Conservation (phyloP, 2,797 vertebrate genomes). For the Onychomys leucogaster region DNA sequence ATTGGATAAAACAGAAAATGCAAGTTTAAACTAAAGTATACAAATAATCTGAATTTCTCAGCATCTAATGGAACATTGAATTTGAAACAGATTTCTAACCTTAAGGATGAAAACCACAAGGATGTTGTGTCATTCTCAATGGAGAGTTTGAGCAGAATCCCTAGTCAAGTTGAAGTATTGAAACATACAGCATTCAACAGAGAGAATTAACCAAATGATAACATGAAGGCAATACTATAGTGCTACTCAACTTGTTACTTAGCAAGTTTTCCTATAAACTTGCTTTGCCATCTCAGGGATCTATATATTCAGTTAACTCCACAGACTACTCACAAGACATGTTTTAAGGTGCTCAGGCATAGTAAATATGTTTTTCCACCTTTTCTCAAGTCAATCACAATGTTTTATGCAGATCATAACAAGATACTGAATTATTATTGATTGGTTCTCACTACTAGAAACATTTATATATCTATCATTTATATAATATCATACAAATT, state of each 20-base stretch:
- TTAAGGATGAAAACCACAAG: background rate
- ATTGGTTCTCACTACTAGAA: conserved; percentile 15
- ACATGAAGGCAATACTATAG: background rate
- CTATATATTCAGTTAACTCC: background rate
- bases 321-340: conserved; percentile 17
- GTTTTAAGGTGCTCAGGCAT: background rate
- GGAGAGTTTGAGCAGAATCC: background rate
- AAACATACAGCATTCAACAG: conserved; percentile 8
- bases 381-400: background rate
- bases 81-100: conserved; percentile 38
- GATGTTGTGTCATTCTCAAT: conserved; percentile 15
- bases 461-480: conserved; percentile 47
- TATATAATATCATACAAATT: background rate
- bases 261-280: no score
- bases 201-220: conserved; percentile 17
- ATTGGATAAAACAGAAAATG: background rate
- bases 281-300: background rate
- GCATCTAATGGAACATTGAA: background rate
- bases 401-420: background rate
- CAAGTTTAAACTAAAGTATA: conserved; percentile 23
- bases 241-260: background rate
- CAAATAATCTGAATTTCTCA: conserved; percentile 29
- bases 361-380: conserved; percentile 1
- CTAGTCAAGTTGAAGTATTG: background rate
- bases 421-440: conserved; percentile 19